Evolutionary conservation across 2,888 invertebrate species (phyloP).

Genomic region (Andricus curvator): DNA sequence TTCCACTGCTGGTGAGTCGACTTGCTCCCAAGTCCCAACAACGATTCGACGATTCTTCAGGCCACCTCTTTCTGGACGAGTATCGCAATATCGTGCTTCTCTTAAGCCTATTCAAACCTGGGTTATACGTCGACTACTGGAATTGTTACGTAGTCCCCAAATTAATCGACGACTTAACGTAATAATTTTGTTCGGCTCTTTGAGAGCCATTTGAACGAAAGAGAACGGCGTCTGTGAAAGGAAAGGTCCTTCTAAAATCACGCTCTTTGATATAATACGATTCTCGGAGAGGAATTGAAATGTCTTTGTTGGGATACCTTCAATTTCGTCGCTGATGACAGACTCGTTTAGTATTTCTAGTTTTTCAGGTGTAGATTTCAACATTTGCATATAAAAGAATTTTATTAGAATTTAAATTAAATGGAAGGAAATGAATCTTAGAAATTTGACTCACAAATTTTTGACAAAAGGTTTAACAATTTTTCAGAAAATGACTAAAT

Average conservation of each 20-base stretch:
- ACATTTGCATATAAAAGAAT: background rate
- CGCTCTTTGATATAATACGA: background rate
- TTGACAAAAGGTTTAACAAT: too few relatives aligned
- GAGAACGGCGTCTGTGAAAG: constrained; percentile 1
- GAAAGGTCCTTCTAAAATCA: constrained; percentile 10
- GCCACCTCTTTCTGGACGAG: constrained; percentile 16
- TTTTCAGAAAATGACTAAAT: too few relatives aligned
- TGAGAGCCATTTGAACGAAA: background rate
- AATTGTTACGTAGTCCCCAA: constrained; percentile 66
- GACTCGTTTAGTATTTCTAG: background rate
- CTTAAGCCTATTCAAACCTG: constrained; percentile 70
- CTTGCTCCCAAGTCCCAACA: constrained; percentile 54
- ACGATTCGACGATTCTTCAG: constrained; percentile 67
- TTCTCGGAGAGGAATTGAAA: constrained; percentile 21
- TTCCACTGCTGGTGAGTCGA: constrained; percentile 61
- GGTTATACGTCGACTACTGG: constrained; percentile 71
- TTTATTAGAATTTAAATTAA: background rate
- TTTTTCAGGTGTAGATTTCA: background rate
- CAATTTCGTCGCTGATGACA: constrained; percentile 18
- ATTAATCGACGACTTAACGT: constrained; percentile 76
- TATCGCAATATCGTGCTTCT: constrained; percentile 52
- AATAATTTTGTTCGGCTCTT: constrained; percentile 66
- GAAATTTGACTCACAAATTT: too few relatives aligned
- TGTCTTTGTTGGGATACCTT: constrained; percentile 9
- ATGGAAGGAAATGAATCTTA: too few relatives aligned